Conservation (phyloP, 2,113 vertebrate species). For the Argyrosomus japonicus region DNA sequence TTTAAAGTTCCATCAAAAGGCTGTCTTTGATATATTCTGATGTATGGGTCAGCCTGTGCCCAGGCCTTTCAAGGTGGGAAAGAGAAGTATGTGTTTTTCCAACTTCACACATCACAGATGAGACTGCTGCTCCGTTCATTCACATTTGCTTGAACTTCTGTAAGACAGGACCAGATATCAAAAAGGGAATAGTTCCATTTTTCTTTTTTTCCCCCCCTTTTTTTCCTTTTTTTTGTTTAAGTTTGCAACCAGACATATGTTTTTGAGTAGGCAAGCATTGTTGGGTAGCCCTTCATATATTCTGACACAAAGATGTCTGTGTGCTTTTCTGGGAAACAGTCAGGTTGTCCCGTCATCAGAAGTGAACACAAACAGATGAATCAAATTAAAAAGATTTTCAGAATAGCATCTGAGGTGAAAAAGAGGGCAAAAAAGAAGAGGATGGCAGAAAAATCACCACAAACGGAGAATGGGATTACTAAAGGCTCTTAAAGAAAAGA, state of each 20-base stretch:
- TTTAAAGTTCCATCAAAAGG: constrained; percentile 79
- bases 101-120: constrained; percentile 73
- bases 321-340: constrained; percentile 52
- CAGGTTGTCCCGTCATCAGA: constrained; percentile 24
- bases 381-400: constrained; percentile 42
- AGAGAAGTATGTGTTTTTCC: constrained; percentile 70
- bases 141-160: constrained; percentile 67
- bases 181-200: constrained; percentile 46
- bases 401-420: constrained; percentile 21
- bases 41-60: constrained; percentile 72
- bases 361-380: constrained; percentile 46
- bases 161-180: constrained; percentile 62
- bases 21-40: constrained; percentile 77
- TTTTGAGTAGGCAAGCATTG: constrained; percentile 35
- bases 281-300: constrained; percentile 21
- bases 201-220: background rate
- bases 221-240: constrained; percentile 17
- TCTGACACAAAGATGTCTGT: constrained; percentile 47
- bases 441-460: constrained; percentile 18
- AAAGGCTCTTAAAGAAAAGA: constrained; percentile 5
- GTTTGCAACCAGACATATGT: constrained; percentile 46
- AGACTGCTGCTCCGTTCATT: constrained; percentile 57
- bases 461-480: constrained; percentile 13
- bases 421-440: constrained; percentile 16
- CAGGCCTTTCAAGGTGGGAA: constrained; percentile 74